These are phyloP conservation scores for Patiria pectinifera DNA, from an alignment of 53 echinoderm and acorn worm species.

Conservation along the genomic window DNA sequence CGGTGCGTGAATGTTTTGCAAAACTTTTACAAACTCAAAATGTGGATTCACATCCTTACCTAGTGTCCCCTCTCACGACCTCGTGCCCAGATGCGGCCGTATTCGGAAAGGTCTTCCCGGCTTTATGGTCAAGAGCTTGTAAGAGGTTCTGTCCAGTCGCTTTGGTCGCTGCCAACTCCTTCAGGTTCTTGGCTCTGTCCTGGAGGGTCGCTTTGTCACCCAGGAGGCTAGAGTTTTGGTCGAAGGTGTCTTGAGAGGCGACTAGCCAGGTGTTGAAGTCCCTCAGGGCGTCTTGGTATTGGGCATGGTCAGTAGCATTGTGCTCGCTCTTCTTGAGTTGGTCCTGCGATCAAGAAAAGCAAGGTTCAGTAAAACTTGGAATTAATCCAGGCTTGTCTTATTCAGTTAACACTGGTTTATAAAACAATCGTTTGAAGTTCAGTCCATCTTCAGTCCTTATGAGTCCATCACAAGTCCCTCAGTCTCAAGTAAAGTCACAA, in stretches of 20 bases:
- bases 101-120: slow-evolving; percentile 66
- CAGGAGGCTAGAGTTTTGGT: slow-evolving; percentile 49
- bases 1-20: too few relatives aligned
- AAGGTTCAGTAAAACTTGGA: neutral
- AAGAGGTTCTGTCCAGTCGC: slow-evolving; percentile 65
- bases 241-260: slow-evolving; percentile 45
- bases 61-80: slow-evolving; percentile 39
- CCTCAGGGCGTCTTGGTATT: slow-evolving; percentile 67
- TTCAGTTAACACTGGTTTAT: too few relatives aligned
- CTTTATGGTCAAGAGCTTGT: slow-evolving; percentile 62
- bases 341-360: slow-evolving; percentile 56
- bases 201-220: slow-evolving; percentile 69
- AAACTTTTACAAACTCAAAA: too few relatives aligned
- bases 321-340: slow-evolving; percentile 72
- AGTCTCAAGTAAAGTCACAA: too few relatives aligned
- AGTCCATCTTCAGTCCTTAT: too few relatives aligned
- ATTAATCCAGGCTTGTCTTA: neutral
- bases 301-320: slow-evolving; percentile 72
- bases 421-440: neutral
- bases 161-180: slow-evolving; percentile 54
- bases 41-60: too few relatives aligned
- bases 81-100: slow-evolving; percentile 73
- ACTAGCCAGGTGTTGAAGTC: slow-evolving; percentile 74
- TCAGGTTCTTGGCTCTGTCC: slow-evolving; percentile 56
- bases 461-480: too few relatives aligned